Evolutionary conservation across 2,888 invertebrate species (phyloP).

Genomic region (Chaitophorus viminalis): DNA sequence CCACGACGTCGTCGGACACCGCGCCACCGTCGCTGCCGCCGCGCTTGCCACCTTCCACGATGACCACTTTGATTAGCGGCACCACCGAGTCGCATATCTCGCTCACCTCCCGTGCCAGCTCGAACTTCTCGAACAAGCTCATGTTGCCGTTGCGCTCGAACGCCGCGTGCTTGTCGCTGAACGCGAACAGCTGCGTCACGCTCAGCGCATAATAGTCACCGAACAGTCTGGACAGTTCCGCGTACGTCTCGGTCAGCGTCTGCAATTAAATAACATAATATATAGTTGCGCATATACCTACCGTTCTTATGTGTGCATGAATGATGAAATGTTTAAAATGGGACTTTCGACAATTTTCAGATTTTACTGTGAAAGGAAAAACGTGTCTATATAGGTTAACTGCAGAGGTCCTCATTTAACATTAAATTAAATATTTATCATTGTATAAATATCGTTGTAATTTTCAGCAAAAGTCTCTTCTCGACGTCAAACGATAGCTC

Average conservation of each 20-base stretch:
- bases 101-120: slow-evolving; percentile 54
- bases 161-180: slow-evolving; percentile 60
- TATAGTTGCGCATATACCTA: too few species aligned
- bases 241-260: slow-evolving; percentile 55
- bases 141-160: slow-evolving; percentile 61
- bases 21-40: slow-evolving; percentile 1
- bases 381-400: too few species aligned
- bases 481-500: too few species aligned
- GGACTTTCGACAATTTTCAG: too few species aligned
- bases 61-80: slow-evolving; percentile 58
- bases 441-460: too few species aligned
- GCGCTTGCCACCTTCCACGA: slow-evolving; percentile 47
- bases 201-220: slow-evolving; percentile 59
- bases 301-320: too few species aligned
- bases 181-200: slow-evolving; percentile 55
- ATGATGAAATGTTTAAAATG: too few species aligned
- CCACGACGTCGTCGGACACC: slow-evolving; percentile 27
- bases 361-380: too few species aligned
- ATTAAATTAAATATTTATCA: too few species aligned
- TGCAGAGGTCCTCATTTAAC: too few species aligned
- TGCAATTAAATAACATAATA: background rate
- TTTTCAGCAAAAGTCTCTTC: too few species aligned
- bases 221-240: slow-evolving; percentile 50
- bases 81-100: slow-evolving; percentile 59
- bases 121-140: slow-evolving; percentile 59